These are phyloP conservation scores for Marasmarcha lunaedactyla DNA, from an alignment of 2,888 invertebrate genomes.

Conservation along the genomic window DNA sequence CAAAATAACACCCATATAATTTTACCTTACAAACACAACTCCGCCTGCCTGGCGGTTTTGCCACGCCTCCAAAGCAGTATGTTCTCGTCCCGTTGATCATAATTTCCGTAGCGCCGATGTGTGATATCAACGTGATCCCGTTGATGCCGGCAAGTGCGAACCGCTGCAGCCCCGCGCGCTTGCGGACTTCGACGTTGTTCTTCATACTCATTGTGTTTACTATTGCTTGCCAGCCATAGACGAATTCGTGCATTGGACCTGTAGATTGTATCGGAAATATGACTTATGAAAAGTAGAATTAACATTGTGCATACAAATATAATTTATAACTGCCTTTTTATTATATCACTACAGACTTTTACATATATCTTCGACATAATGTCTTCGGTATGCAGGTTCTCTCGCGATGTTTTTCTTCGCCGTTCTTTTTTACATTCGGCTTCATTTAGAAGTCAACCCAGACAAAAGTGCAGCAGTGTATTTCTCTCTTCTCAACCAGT, in stretches of 20 bases:
- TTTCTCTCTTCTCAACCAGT: too few species aligned
- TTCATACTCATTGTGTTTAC: constrained; percentile 67
- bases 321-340: too few species aligned
- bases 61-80: constrained; percentile 58
- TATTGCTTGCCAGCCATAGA: constrained; percentile 63
- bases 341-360: too few species aligned
- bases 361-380: too few species aligned
- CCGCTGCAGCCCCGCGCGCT: constrained; percentile 55
- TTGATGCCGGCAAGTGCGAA: constrained; percentile 62
- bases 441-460: too few species aligned
- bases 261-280: too few species aligned
- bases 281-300: too few species aligned
- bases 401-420: too few species aligned
- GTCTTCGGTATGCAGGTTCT: too few species aligned
- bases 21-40: constrained; percentile 58
- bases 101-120: constrained; percentile 59
- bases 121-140: constrained; percentile 54
- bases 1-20: too few species aligned
- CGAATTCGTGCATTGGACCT: constrained; percentile 65
- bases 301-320: constrained; percentile 2
- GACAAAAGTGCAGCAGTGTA: too few species aligned
- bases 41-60: constrained; percentile 49
- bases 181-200: constrained; percentile 60
- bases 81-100: constrained; percentile 59
- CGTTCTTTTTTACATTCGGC: too few species aligned